Evolutionary conservation across 2,797 vertebrate genomes (phyloP).

Genomic region (Simalia tracyae): DNA sequence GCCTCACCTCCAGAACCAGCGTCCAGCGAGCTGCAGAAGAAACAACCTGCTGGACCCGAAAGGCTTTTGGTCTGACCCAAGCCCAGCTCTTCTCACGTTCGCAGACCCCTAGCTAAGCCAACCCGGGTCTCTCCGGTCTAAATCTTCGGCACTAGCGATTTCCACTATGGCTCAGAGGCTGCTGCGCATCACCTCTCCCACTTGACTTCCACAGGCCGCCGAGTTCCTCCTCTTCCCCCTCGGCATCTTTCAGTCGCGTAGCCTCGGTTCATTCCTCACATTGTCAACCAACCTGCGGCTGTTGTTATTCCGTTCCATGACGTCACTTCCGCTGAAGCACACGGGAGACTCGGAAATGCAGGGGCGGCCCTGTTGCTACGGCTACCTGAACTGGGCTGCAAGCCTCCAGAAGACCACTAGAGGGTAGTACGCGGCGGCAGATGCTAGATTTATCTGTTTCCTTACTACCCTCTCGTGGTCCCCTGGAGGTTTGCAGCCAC

Average conservation of each 20-base stretch:
- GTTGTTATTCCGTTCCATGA: background rate
- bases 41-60: background rate
- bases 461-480: background rate
- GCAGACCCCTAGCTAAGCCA: background rate
- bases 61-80: background rate
- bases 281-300: background rate
- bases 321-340: slow-evolving; percentile 7
- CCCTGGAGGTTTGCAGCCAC: background rate
- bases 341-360: background rate
- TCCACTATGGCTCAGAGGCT: background rate
- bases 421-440: background rate
- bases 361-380: background rate
- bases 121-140: background rate
- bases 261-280: background rate
- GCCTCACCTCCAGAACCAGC: background rate
- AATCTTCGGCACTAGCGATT: background rate
- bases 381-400: background rate
- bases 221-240: no score
- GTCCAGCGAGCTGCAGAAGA: background rate
- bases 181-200: background rate
- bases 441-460: background rate
- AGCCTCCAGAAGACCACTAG: no score
- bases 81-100: background rate
- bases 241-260: background rate
- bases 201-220: background rate